phyloP scores from a whole-genome alignment of 2,113 vertebrate species.

The Malurus alboscapulatus region DNA sequence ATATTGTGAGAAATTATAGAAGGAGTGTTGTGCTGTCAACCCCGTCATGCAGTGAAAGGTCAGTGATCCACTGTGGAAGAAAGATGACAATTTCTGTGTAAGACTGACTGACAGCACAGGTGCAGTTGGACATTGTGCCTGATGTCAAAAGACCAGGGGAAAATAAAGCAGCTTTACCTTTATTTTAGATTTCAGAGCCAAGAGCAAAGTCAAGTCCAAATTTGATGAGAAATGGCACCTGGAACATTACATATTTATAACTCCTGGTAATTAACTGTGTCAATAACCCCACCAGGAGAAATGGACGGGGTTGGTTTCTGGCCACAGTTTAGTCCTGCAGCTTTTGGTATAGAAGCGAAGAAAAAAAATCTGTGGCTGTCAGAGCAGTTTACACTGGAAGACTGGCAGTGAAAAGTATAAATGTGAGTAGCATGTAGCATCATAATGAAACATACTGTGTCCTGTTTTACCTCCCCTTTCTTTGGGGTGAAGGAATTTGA shows the following conservation, averaged over 20 bases:
- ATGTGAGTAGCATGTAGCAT: accelerated
- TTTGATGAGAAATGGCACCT: not conserved
- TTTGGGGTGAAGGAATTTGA: not conserved
- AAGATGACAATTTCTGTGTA: slow-evolving; percentile 37
- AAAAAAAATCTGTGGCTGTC: not conserved
- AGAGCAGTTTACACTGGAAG: not conserved
- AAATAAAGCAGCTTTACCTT: not conserved
- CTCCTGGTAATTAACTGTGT: not conserved
- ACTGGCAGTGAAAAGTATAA: not conserved
- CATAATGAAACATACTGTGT: accelerated
- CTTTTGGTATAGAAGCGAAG: not conserved
- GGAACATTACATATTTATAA: not conserved
- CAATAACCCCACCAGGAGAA: not conserved
- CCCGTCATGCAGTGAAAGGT: slow-evolving; percentile 40
- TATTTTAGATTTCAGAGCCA: not conserved
- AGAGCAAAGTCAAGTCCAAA: not conserved
- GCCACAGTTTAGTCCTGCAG: not conserved
- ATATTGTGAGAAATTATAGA: slow-evolving; percentile 24
- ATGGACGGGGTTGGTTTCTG: not conserved
- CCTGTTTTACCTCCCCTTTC: not conserved
- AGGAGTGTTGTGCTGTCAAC: slow-evolving; percentile 10
- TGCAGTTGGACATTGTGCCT: not conserved
- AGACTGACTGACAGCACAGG: slow-evolving; percentile 54
- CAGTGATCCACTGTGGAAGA: slow-evolving; percentile 10
- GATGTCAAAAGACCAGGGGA: slow-evolving; percentile 1